phyloP scores from a whole-genome alignment of 2,797 vertebrate species.

The Aplochiton taeniatus region DNA sequence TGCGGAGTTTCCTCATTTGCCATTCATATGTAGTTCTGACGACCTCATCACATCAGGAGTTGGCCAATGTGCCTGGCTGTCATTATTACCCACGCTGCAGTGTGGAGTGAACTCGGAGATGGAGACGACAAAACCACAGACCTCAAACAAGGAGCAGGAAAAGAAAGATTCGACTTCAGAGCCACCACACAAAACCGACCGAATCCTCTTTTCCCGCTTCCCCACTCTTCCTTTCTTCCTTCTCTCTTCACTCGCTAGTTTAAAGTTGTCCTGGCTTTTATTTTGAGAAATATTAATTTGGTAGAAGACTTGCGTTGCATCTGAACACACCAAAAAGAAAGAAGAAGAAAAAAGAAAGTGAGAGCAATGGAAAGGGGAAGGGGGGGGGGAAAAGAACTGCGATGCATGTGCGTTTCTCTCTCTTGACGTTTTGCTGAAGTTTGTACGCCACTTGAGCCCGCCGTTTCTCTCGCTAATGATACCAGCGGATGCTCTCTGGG shows the following conservation, averaged over 20 bases:
- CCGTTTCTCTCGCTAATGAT: slow-evolving; percentile 84
- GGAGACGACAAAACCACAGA: slow-evolving; percentile 72
- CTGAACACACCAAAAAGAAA: slow-evolving; percentile 69
- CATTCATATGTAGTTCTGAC: slow-evolving; percentile 73
- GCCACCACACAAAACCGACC: slow-evolving; percentile 58
- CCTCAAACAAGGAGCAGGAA: slow-evolving; percentile 69
- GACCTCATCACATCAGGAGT: slow-evolving; percentile 77
- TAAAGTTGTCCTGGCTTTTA: slow-evolving; percentile 88
- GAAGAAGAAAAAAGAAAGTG: slow-evolving; percentile 44
- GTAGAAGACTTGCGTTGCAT: slow-evolving; percentile 69
- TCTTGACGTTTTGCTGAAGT: slow-evolving; percentile 88
- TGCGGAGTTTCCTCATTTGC: slow-evolving; percentile 64
- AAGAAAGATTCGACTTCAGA: slow-evolving; percentile 71
- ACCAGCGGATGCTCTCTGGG: slow-evolving; percentile 80
- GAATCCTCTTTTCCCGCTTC: slow-evolving; percentile 40
- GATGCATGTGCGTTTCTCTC: slow-evolving; percentile 70
- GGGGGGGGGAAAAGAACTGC: slow-evolving; percentile 43
- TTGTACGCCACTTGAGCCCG: slow-evolving; percentile 83
- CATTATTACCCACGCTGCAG: slow-evolving; percentile 2
- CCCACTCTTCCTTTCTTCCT: slow-evolving; percentile 45
- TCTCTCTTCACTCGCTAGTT: slow-evolving; percentile 72
- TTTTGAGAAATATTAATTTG: slow-evolving; percentile 87
- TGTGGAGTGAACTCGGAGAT: slow-evolving; percentile 63
- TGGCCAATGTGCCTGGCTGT: slow-evolving; percentile 15
- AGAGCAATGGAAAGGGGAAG: slow-evolving; percentile 33